A percentile compares a stretch with the other conserved stretches of the same genome.
Conservation (phyloP, 2,797 vertebrate species). For the Bradypodion pumilum region DNA sequence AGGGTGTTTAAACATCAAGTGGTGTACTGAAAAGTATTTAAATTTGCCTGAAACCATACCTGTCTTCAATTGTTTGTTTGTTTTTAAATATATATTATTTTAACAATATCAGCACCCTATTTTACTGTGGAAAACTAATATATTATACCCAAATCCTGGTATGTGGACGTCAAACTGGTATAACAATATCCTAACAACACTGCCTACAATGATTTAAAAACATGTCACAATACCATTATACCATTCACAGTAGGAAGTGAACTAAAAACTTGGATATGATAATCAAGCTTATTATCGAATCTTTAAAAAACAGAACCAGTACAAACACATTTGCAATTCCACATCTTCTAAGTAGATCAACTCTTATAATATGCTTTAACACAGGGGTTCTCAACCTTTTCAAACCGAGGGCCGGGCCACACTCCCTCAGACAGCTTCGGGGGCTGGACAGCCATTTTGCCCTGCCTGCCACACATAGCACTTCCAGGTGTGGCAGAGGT, state of each 20-base stretch:
- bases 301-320: background rate
- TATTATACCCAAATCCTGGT: background rate
- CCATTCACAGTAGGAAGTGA: background rate
- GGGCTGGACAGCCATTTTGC: too few species aligned
- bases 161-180: background rate
- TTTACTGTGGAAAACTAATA: background rate
- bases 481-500: too few species aligned
- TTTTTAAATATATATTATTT: background rate
- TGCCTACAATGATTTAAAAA: background rate
- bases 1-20: background rate
- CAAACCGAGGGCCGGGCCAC: too few species aligned
- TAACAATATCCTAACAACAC: background rate
- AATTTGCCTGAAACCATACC: background rate
- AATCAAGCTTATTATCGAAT: background rate
- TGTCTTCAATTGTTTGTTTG: background rate
- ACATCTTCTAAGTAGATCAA: background rate
- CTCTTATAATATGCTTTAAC: too few species aligned
- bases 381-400: too few species aligned
- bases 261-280: background rate
- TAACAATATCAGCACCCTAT: background rate
- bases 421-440: too few species aligned
- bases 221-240: background rate
- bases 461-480: too few species aligned
- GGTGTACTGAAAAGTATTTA: background rate
- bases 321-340: background rate